These are phyloP conservation scores for Chymomyza costata DNA, from an alignment of 1,140 invertebrate species.

Conservation along the genomic window DNA sequence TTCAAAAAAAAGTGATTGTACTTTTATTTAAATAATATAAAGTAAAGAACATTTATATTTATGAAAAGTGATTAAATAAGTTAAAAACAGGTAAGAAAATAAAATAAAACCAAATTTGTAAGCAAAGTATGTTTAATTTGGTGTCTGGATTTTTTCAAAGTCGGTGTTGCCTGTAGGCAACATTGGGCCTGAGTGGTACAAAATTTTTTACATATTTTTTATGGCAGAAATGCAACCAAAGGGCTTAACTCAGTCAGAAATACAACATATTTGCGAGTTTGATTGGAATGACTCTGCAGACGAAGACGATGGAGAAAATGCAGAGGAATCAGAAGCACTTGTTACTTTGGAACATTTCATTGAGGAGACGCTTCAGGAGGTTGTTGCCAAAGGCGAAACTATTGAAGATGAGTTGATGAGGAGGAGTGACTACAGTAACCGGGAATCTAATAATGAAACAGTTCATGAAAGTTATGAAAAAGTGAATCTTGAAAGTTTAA, in stretches of 20 bases:
- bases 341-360: conserved; percentile 5
- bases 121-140: no score
- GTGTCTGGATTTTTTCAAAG: no score
- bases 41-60: no score
- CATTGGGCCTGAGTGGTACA: conserved; percentile 4
- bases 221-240: neutral
- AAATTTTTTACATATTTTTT: neutral
- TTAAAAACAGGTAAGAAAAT: no score
- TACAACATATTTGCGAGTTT: conserved; percentile 1
- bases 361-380: conserved; percentile 1
- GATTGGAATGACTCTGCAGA: conserved; percentile 4
- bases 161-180: no score
- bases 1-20: no score
- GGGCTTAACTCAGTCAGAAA: neutral
- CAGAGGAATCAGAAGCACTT: neutral
- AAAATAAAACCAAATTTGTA: no score
- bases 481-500: neutral
- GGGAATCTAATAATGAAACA: conserved; percentile 6
- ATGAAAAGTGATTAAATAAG: no score
- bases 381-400: neutral
- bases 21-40: no score
- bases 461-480: conserved; percentile 4
- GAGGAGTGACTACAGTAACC: no score
- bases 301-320: conserved; percentile 1
- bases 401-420: no score